Evolutionary conservation across 2,113 vertebrate species (phyloP).

Genomic region (Bufo bufo): DNA sequence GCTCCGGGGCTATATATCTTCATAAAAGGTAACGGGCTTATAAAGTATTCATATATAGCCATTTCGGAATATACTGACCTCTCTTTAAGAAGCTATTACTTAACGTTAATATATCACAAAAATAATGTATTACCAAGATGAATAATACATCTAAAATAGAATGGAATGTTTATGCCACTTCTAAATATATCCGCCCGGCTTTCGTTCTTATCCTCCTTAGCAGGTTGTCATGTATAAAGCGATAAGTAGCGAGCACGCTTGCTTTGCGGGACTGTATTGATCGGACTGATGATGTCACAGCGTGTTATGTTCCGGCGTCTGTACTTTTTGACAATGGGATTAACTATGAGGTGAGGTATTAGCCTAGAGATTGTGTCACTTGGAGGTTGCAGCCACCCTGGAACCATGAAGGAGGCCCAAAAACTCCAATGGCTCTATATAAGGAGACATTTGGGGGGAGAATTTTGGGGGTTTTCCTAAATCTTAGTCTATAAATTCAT

Average conservation of each 20-base stretch:
- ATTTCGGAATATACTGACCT: background rate
- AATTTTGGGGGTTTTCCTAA: too few species aligned
- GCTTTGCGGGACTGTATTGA: background rate
- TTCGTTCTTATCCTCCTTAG: background rate
- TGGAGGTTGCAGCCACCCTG: background rate
- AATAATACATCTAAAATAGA: slow-evolving; percentile 12
- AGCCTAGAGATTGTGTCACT: background rate
- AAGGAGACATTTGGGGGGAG: too few species aligned
- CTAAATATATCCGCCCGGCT: background rate
- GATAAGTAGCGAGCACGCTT: background rate
- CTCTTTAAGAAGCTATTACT: slow-evolving; percentile 14
- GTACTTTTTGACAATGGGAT: background rate
- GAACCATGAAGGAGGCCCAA: background rate
- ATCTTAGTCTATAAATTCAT: too few species aligned
- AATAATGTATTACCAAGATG: background rate
- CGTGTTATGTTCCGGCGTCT: background rate
- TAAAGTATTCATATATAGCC: background rate
- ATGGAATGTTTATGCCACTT: background rate
- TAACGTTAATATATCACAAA: background rate
- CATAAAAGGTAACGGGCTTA: background rate
- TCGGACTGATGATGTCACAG: background rate
- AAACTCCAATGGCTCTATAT: too few species aligned
- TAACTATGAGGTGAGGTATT: background rate
- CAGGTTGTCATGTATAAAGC: background rate
- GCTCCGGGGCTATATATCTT: background rate